These are phyloP conservation scores for Oryzias javanicus DNA, from an alignment of 2,113 vertebrate genomes.

Conservation along the genomic window DNA sequence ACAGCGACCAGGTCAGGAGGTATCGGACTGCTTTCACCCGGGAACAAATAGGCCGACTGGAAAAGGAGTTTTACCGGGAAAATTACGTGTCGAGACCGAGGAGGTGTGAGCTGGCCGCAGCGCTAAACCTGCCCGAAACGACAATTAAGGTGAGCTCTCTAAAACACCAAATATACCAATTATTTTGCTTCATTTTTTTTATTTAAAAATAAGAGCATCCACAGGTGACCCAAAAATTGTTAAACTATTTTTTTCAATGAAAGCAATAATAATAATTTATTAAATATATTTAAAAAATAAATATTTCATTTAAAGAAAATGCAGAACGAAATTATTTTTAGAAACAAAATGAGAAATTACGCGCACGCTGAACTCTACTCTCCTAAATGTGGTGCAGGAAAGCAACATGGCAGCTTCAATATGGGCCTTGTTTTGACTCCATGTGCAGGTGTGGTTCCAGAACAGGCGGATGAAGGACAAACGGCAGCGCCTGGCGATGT, in stretches of 20 bases:
- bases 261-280: not conserved
- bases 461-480: slow-evolving; percentile 97
- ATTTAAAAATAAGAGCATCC: not conserved
- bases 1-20: slow-evolving; percentile 85
- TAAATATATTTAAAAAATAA: not conserved
- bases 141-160: slow-evolving; percentile 89
- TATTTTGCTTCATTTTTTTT: slow-evolving; percentile 1
- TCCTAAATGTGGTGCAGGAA: slow-evolving; percentile 10
- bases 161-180: not conserved
- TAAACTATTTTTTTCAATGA: not conserved
- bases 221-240: not conserved
- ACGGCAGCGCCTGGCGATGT: slow-evolving; percentile 96
- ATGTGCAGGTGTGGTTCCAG: slow-evolving; percentile 92
- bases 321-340: too few relatives aligned
- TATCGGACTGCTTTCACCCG: slow-evolving; percentile 91
- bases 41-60: slow-evolving; percentile 87
- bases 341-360: too few relatives aligned
- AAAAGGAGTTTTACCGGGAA: slow-evolving; percentile 93
- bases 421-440: slow-evolving; percentile 63
- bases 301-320: too few relatives aligned
- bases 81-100: slow-evolving; percentile 93
- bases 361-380: slow-evolving; percentile 1
- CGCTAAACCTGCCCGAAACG: slow-evolving; percentile 95
- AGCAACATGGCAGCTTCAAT: slow-evolving; percentile 62
- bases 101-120: slow-evolving; percentile 93